Percentiles rank a stretch among this genome's conserved stretches.
phyloP scores from a whole-genome alignment of 2,113 vertebrate genomes.

The Microcebus tavaratra region DNA sequence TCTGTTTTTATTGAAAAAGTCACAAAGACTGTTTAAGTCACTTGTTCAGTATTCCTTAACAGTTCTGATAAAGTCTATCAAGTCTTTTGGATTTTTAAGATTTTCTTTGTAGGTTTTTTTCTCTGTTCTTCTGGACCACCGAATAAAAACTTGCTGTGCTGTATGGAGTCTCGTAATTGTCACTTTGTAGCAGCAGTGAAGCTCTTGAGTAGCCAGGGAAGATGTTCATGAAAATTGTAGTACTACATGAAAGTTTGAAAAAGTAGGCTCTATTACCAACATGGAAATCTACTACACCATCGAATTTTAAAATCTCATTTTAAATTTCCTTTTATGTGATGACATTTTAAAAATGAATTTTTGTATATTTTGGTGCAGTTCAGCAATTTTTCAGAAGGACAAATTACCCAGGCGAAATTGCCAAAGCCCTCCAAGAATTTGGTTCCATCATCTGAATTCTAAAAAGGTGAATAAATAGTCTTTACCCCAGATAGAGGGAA shows the following conservation, averaged over 20 bases:
- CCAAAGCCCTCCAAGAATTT: not conserved
- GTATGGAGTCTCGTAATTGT: not conserved
- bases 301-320: not conserved
- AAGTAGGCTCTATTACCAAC: not conserved
- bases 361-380: not conserved
- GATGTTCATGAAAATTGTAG: not conserved
- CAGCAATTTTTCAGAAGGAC: not conserved
- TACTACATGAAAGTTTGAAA: not conserved
- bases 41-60: not conserved
- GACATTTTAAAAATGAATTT: not conserved
- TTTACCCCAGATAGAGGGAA: not conserved
- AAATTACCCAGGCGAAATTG: not conserved
- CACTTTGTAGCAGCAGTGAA: not conserved
- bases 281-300: not conserved
- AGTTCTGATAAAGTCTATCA: not conserved
- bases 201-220: not conserved
- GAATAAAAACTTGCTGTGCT: not conserved
- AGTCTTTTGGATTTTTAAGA: not conserved
- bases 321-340: not conserved
- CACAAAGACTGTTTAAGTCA: not conserved
- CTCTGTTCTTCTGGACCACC: not conserved
- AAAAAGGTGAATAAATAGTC: not conserved
- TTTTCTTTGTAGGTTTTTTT: not conserved
- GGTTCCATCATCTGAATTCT: not conserved
- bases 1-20: conserved; percentile 12